phyloP scores from a whole-genome alignment of 2,888 invertebrate species.

The Morpho achilles region DNA sequence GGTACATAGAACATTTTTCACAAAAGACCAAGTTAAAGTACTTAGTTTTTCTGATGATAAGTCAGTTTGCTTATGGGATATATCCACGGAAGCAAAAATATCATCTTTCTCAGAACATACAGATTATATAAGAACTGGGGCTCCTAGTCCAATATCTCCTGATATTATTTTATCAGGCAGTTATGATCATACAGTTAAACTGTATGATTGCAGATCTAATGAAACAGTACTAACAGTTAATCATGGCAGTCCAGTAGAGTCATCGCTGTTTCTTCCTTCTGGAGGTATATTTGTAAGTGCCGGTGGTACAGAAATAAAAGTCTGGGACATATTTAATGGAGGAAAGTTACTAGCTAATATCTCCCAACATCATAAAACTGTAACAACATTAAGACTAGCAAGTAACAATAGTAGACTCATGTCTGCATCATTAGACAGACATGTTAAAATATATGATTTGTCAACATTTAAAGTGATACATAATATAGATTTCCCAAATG shows the following conservation, averaged over 20 bases:
- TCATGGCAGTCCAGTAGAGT: conserved; percentile 95
- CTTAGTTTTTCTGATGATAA: conserved; percentile 96
- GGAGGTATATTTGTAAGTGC: conserved; percentile 95
- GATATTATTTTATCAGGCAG: conserved; percentile 91
- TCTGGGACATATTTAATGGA: conserved; percentile 95
- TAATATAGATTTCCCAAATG: conserved; percentile 93
- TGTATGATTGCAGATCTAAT: conserved; percentile 91
- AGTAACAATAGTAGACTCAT: conserved; percentile 89
- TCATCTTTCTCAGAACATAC: conserved; percentile 82
- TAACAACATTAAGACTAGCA: conserved; percentile 91
- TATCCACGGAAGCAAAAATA: conserved; percentile 88
- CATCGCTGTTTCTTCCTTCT: conserved; percentile 90
- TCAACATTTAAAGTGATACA: conserved; percentile 92
- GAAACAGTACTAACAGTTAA: conserved; percentile 85
- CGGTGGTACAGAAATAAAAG: conserved; percentile 92
- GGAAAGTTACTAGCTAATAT: conserved; percentile 91
- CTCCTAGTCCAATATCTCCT: conserved; percentile 86
- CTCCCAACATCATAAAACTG: conserved; percentile 96
- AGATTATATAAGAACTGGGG: conserved; percentile 93
- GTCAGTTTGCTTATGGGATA: conserved; percentile 93
- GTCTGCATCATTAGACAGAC: conserved; percentile 94
- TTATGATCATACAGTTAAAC: conserved; percentile 92
- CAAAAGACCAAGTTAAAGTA: conserved; percentile 87
- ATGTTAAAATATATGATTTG: conserved; percentile 95
- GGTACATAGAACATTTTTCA: conserved; percentile 91